These are phyloP conservation scores for Stegastes partitus DNA, from an alignment of 2,113 vertebrate species.

Conservation along the genomic window DNA sequence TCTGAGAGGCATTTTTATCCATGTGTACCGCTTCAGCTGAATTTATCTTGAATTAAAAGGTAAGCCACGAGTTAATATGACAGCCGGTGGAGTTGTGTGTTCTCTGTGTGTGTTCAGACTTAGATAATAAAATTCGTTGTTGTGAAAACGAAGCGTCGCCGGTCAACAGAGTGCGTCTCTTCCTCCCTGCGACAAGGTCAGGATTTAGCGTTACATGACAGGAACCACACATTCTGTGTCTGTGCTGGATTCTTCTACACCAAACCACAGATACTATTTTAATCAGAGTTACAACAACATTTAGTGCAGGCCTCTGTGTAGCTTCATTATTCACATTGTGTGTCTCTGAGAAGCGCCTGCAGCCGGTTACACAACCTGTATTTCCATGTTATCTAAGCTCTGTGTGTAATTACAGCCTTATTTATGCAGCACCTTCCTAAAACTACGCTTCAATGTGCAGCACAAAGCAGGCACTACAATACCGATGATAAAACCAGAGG, in stretches of 20 bases:
- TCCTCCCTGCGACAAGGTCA: conserved; percentile 80
- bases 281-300: not conserved
- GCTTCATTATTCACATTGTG: not conserved
- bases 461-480: too few species aligned
- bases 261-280: accelerated
- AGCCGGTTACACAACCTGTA: conserved; percentile 14
- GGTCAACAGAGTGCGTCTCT: not conserved
- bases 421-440: too few species aligned
- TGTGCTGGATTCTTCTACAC: too few species aligned
- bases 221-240: not conserved
- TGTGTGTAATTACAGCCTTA: too few species aligned
- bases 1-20: conserved; percentile 20
- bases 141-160: too few species aligned
- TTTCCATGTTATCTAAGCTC: too few species aligned
- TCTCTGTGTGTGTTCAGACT: not conserved
- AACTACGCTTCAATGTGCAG: too few species aligned
- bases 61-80: conserved; percentile 16
- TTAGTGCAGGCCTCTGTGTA: too few species aligned
- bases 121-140: not conserved
- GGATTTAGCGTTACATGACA: conserved; percentile 52
- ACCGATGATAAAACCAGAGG: too few species aligned
- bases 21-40: conserved; percentile 66
- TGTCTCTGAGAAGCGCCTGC: not conserved
- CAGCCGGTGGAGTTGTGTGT: accelerated
- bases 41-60: conserved; percentile 33